phyloP scores from a whole-genome alignment of 2,113 vertebrate species.

The Hemiscyllium ocellatum region DNA sequence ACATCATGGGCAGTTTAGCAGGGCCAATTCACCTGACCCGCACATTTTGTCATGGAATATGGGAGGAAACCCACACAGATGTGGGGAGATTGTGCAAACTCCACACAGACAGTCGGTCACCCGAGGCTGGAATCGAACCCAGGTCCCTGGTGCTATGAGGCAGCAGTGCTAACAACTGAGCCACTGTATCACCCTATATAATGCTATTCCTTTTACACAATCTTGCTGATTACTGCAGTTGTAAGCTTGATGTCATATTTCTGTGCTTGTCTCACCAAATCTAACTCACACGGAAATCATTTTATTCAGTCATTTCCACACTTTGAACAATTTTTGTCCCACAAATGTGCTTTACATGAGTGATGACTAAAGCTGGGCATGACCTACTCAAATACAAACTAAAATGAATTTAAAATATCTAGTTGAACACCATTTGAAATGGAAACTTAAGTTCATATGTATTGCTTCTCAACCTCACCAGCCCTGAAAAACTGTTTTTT shows the following conservation, averaged over 20 bases:
- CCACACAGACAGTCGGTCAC: too few relatives aligned
- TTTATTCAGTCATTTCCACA: not conserved
- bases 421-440: not conserved
- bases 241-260: not conserved
- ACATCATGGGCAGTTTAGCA: too few relatives aligned
- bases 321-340: not conserved
- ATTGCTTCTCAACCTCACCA: not conserved
- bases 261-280: not conserved
- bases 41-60: too few relatives aligned
- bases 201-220: not conserved
- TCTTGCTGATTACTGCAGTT: not conserved
- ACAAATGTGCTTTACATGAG: not conserved
- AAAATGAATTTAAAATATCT: not conserved
- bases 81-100: too few relatives aligned
- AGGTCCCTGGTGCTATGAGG: too few relatives aligned
- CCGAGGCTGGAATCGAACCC: too few relatives aligned
- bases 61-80: too few relatives aligned
- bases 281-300: not conserved
- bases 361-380: not conserved
- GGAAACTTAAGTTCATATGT: not conserved
- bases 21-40: too few relatives aligned
- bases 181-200: too few relatives aligned
- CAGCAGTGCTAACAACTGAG: too few relatives aligned
- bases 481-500: not conserved
- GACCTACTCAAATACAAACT: not conserved